Conservation (phyloP, 2,888 invertebrate genomes). For the Crematogaster levior region DNA sequence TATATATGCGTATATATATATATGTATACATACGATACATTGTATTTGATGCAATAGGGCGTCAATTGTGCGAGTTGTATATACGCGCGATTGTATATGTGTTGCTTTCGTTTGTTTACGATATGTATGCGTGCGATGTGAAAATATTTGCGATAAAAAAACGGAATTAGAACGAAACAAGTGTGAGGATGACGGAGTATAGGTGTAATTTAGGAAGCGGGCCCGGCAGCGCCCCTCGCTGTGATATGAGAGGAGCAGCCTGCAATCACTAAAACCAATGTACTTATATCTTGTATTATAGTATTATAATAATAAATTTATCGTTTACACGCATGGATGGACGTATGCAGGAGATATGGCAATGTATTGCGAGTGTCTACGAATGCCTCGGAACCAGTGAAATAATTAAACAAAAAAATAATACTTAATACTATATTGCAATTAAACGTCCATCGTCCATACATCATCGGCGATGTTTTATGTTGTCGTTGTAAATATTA, state of each 20-base stretch:
- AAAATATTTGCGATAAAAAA: slow-evolving; percentile 32
- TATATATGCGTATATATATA: slow-evolving; percentile 34
- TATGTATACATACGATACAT: slow-evolving; percentile 45
- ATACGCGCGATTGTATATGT: slow-evolving; percentile 66
- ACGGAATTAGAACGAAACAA: slow-evolving; percentile 46
- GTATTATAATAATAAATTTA: slow-evolving; percentile 79
- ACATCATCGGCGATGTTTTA: slow-evolving; percentile 55
- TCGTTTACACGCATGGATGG: slow-evolving; percentile 52
- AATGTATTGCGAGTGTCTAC: slow-evolving; percentile 25
- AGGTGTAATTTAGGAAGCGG: slow-evolving; percentile 78
- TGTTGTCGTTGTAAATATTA: slow-evolving; percentile 48
- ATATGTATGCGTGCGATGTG: slow-evolving; percentile 28
- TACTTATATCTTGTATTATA: slow-evolving; percentile 86
- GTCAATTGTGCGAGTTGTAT: slow-evolving; percentile 75
- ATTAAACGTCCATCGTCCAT: slow-evolving; percentile 42
- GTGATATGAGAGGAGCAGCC: slow-evolving; percentile 86
- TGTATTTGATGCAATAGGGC: slow-evolving; percentile 65
- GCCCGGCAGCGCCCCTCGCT: slow-evolving; percentile 86
- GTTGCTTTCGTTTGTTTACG: slow-evolving; percentile 54
- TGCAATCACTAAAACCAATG: slow-evolving; percentile 86
- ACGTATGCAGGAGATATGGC: slow-evolving; percentile 1
- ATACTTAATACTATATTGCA: slow-evolving; percentile 19
- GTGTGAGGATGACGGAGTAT: slow-evolving; percentile 49
- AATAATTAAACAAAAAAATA: slow-evolving; percentile 24
- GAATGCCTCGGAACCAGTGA: slow-evolving; percentile 13